Evolutionary conservation across 2,888 invertebrate genomes (phyloP).

Genomic region (Phasia obesa): DNA sequence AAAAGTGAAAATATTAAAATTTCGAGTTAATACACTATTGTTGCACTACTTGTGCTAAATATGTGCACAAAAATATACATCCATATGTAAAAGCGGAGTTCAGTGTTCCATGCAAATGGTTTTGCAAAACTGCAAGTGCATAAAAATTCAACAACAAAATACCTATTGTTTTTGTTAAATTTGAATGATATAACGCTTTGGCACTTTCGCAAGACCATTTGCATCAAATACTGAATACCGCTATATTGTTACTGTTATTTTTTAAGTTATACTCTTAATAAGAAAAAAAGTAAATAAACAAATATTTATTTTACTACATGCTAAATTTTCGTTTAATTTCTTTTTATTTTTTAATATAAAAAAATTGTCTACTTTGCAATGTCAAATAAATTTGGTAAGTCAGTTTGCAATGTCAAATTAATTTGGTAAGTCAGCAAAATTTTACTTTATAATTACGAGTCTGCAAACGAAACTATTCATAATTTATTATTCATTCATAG

Average conservation of each 20-base stretch:
- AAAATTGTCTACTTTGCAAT: conserved; percentile 47
- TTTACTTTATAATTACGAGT: conserved; percentile 45
- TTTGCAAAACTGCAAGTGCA: too few relatives aligned
- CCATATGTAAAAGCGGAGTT: too few relatives aligned
- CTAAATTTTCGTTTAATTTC: not conserved
- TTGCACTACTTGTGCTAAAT: too few relatives aligned
- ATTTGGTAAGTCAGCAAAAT: conserved; percentile 47
- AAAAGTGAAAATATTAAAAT: too few relatives aligned
- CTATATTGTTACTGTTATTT: not conserved
- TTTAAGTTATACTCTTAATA: not conserved
- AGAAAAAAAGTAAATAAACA: not conserved
- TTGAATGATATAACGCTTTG: too few relatives aligned
- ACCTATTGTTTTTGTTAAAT: too few relatives aligned
- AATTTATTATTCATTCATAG: conserved; percentile 17
- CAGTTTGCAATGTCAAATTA: conserved; percentile 53
- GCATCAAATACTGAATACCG: too few relatives aligned
- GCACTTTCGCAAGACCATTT: too few relatives aligned
- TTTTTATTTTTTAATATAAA: conserved; percentile 9
- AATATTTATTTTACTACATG: not conserved
- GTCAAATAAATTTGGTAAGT: conserved; percentile 32
- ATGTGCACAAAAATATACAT: too few relatives aligned
- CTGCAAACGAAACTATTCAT: conserved; percentile 8
- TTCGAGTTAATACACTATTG: too few relatives aligned
- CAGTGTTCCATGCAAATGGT: too few relatives aligned
- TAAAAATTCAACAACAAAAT: too few relatives aligned